A percentile compares a stretch with the other conserved stretches of the same genome.
Conservation (phyloP, 1,140 invertebrate species). For the Helicorthomorpha holstii region DNA sequence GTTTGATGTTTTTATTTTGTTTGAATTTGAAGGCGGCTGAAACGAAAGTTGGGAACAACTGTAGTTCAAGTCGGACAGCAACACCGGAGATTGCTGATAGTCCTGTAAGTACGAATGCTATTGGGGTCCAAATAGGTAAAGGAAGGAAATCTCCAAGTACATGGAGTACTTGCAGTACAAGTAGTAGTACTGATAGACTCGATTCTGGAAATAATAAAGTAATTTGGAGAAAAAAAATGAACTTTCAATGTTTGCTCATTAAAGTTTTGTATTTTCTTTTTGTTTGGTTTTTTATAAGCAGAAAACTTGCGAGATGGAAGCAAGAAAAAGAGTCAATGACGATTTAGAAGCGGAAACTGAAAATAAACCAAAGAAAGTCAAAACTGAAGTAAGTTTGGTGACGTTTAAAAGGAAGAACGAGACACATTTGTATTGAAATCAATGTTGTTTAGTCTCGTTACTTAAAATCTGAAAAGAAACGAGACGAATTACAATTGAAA, state of each 20-base stretch:
- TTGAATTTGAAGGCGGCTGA: background rate
- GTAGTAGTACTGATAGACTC: constrained; percentile 14
- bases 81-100: background rate
- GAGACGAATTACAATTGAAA: too few species aligned
- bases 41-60: background rate
- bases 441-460: too few species aligned
- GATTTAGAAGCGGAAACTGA: background rate
- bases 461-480: too few species aligned
- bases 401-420: constrained; percentile 35
- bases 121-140: background rate
- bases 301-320: background rate
- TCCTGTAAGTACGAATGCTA: background rate
- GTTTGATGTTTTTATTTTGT: background rate
- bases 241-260: background rate
- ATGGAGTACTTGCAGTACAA: constrained; percentile 27
- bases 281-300: background rate
- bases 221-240: too few species aligned
- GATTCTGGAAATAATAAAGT: background rate
- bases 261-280: background rate
- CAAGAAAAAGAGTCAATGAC: background rate
- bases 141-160: constrained; percentile 29
- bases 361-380: background rate
- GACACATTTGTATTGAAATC: too few species aligned
- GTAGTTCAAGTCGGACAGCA: background rate
- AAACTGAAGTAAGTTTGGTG: background rate